Conservation (phyloP, 2,797 vertebrate genomes). For the Gypaetus barbatus region DNA sequence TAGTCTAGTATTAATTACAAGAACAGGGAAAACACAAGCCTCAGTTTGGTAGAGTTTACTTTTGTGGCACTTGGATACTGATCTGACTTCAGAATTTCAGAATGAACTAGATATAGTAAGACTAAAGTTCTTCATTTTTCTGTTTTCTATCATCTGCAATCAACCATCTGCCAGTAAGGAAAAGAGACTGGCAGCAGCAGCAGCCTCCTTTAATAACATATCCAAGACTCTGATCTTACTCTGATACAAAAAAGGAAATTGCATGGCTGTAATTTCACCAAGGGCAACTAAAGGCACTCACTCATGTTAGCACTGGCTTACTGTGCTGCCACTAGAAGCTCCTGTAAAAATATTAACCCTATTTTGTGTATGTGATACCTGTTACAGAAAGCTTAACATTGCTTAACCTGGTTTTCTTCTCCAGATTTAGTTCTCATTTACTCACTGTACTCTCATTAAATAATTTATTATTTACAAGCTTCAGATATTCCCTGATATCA, state of each 20-base stretch:
- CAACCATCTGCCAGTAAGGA: neutral
- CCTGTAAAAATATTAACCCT: neutral
- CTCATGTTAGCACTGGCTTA: rapidly evolving
- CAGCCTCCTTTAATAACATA: neutral
- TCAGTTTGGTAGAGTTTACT: neutral
- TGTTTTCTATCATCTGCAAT: neutral
- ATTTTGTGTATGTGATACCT: neutral
- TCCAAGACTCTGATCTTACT: neutral
- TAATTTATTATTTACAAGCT: neutral
- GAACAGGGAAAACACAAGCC: neutral
- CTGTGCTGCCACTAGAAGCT: neutral
- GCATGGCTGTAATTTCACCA: neutral
- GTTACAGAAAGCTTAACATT: neutral
- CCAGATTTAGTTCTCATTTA: neutral
- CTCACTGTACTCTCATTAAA: neutral
- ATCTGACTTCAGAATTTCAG: neutral
- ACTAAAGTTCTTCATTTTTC: neutral
- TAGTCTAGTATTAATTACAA: neutral
- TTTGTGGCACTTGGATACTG: neutral
- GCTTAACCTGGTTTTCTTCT: neutral
- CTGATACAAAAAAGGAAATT: neutral
- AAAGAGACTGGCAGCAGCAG: neutral
- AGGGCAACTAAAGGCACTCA: neutral
- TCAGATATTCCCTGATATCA: neutral
- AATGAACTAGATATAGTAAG: neutral